Percentiles rank a stretch among this genome's conserved stretches.
phyloP scores from a whole-genome alignment of 2,797 vertebrate species.

The Tinamus major region DNA sequence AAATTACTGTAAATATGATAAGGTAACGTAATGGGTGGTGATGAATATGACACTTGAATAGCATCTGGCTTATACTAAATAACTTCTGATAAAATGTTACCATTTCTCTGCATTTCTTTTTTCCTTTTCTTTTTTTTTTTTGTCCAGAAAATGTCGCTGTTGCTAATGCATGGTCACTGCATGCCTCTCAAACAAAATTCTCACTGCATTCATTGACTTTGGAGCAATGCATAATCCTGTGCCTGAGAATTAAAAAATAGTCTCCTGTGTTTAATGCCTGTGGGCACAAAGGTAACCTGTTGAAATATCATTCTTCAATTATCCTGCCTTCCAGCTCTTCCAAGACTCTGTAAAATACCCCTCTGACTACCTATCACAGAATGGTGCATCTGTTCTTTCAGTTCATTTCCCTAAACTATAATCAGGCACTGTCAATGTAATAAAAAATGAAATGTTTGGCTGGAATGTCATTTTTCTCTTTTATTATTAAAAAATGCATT shows the following conservation, averaged over 20 bases:
- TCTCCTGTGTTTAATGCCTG: constrained; percentile 8
- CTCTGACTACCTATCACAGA: constrained; percentile 48
- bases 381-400: constrained; percentile 47
- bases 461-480: constrained; percentile 48
- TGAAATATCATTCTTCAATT: constrained; percentile 60
- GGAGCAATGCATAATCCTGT: background rate
- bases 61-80: background rate
- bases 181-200: constrained; percentile 17
- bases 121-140: background rate
- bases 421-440: constrained; percentile 37
- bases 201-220: constrained; percentile 53
- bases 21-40: background rate
- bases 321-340: constrained; percentile 52
- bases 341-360: background rate
- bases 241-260: constrained; percentile 24
- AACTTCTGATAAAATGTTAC: constrained; percentile 10
- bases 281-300: constrained; percentile 56
- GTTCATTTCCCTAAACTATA: constrained; percentile 61
- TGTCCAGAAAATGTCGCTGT: background rate
- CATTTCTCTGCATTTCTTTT: background rate
- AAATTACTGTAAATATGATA: background rate
- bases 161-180: background rate
- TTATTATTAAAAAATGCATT: constrained; percentile 52
- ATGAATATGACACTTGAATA: background rate
- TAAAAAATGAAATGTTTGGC: constrained; percentile 39